Base-by-base conservation (phyloP, 2,888 invertebrate species). In the Malthinus flaveolus region DNA sequence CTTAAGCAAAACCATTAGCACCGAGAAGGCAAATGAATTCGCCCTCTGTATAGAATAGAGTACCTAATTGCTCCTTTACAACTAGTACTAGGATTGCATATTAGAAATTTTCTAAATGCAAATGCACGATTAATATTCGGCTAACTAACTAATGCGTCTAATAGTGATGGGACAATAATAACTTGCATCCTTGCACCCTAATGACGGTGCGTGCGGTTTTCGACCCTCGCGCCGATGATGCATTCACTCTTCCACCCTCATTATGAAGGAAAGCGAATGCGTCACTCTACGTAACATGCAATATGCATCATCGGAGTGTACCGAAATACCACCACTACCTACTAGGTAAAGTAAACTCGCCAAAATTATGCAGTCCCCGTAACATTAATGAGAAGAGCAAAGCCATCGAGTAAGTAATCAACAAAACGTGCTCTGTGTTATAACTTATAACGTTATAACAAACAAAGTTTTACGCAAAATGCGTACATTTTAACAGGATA, bases 261-360 rank as follows among this genome's bases (percentile, higher is more conserved):
- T 47, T 51, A 46, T 39, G 47, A 58, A 49, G 58, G 54, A 49
- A 34, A 59, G 58, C 53, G 54, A 59, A 59, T 59, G 58, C 58
- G 58, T 59, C 58, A 54, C 46, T 44, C 33, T 52, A 46, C 44
- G 44, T 37, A 32, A 53, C 58, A 59, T 59, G 58, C 58, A 59
- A 59, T 59, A 58, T 58, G 57, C 57, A 58, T 58, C 49, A 58
- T 53, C 39, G 50, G 35, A 31, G 7, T 2, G 23, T 23, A 23
- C n/a, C n/a, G n/a, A n/a, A n/a, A n/a, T 23, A 23, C 23, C 5
- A 23, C 23, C 5, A 23, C 23, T 23, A 23, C 23, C 2, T 23
- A 23, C 23, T 23, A 23, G 23, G 23, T 23, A 23, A 23, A 23
- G 23, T 23, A 23, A 23, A 23, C 23, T 23, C 23, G 5, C 5